Conservation (phyloP, 2,797 vertebrate species). For the Notolepis coatsorum region DNA sequence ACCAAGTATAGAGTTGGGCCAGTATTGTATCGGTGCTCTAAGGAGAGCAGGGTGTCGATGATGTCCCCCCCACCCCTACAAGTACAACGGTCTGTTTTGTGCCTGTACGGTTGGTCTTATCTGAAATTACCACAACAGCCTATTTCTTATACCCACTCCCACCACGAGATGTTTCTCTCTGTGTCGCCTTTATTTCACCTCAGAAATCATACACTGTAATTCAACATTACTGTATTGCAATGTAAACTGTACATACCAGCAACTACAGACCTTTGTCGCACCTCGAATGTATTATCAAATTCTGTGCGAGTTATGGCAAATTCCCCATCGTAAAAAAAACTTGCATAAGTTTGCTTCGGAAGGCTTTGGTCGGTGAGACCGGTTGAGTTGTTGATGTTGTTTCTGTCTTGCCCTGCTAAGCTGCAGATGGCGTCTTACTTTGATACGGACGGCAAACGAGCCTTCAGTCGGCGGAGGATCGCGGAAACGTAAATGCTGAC, state of each 20-base stretch:
- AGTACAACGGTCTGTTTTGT: constrained; percentile 53
- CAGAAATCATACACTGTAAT: constrained; percentile 21
- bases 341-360: background rate
- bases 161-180: background rate
- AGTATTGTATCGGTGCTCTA: constrained; percentile 38
- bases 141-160: background rate
- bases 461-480: background rate
- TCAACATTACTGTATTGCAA: background rate
- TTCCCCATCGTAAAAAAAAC: too few species aligned
- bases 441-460: constrained; percentile 31
- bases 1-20: constrained; percentile 25
- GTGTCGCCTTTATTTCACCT: constrained; percentile 20
- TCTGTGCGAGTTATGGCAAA: background rate
- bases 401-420: background rate
- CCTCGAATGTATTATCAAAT: background rate
- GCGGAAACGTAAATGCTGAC: too few species aligned
- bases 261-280: background rate
- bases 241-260: background rate
- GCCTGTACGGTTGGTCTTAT: constrained; percentile 44
- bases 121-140: background rate
- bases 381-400: background rate
- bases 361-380: background rate
- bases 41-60: constrained; percentile 39
- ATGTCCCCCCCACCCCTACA: constrained; percentile 49
- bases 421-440: constrained; percentile 12